These are phyloP conservation scores for Cantharis rustica DNA, from an alignment of 2,888 invertebrate species.

Conservation along the genomic window DNA sequence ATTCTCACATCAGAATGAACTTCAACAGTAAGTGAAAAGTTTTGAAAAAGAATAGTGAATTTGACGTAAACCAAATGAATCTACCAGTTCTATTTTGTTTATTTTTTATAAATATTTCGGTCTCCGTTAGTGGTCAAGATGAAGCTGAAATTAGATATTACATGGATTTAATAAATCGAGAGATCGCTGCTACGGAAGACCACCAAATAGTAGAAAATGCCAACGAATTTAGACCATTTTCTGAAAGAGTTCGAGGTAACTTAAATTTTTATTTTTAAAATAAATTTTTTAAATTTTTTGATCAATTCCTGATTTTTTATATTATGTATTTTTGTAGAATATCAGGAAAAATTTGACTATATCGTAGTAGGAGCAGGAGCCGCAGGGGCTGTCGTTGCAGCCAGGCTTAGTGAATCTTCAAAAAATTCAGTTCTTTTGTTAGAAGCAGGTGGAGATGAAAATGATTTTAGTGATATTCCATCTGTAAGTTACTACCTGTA, in stretches of 20 bases:
- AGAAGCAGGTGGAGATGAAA: conserved; percentile 61
- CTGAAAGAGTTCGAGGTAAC: neutral
- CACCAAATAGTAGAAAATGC: neutral
- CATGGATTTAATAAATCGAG: neutral
- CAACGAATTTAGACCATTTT: neutral
- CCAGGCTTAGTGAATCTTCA: conserved; percentile 67
- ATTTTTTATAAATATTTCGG: neutral
- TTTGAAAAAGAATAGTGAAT: too few relatives aligned
- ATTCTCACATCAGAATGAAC: neutral
- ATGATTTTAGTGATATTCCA: conserved; percentile 11
- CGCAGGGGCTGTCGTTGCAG: conserved; percentile 68
- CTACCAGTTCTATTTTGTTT: neutral
- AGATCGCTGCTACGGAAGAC: neutral
- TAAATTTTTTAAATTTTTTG: too few relatives aligned
- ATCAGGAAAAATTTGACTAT: conserved; percentile 62
- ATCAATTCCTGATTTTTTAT: too few relatives aligned
- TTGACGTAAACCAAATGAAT: neutral
- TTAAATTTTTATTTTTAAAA: neutral
- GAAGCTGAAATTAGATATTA: neutral
- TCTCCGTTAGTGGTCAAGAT: neutral
- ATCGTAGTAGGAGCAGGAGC: conserved; percentile 71
- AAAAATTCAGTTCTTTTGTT: conserved; percentile 68
- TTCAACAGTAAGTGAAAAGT: neutral
- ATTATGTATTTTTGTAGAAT: too few relatives aligned
- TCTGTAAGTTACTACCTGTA: neutral